phyloP scores from a whole-genome alignment of 2,113 vertebrate genomes.

The Monopterus albus region DNA sequence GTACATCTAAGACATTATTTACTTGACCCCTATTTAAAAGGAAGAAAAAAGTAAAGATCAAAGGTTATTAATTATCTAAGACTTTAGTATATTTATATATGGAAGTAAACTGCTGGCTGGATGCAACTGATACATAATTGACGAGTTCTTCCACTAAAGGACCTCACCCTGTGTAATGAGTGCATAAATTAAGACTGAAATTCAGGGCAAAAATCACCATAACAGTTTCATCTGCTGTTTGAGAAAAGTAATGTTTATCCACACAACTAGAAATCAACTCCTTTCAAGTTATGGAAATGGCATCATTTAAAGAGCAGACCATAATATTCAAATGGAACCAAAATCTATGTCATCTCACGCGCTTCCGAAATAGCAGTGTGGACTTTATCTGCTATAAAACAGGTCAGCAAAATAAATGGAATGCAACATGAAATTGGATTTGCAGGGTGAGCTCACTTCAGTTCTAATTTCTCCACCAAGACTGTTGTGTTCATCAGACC shows the following conservation, averaged over 20 bases:
- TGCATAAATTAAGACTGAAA: constrained; percentile 34
- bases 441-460: constrained; percentile 28
- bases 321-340: constrained; percentile 21
- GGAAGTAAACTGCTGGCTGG: constrained; percentile 19
- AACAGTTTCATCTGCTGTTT: constrained; percentile 26
- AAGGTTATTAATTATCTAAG: constrained; percentile 31
- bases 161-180: constrained; percentile 23
- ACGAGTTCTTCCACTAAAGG: constrained; percentile 36
- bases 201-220: constrained; percentile 23
- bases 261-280: constrained; percentile 22
- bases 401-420: constrained; percentile 45
- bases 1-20: constrained; percentile 8
- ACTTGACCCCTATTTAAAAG: background rate
- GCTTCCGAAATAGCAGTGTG: constrained; percentile 21
- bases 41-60: constrained; percentile 1
- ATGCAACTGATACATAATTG: constrained; percentile 50
- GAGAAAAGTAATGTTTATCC: constrained; percentile 24
- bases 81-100: constrained; percentile 19
- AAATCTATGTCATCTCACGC: constrained; percentile 30
- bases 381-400: constrained; percentile 55
- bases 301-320: background rate
- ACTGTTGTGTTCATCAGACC: constrained; percentile 36
- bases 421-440: constrained; percentile 35
- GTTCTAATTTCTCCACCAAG: constrained; percentile 49
- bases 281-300: constrained; percentile 17